Evolutionary conservation across 2,888 invertebrate genomes (phyloP).

Genomic region (Apamea sordens): DNA sequence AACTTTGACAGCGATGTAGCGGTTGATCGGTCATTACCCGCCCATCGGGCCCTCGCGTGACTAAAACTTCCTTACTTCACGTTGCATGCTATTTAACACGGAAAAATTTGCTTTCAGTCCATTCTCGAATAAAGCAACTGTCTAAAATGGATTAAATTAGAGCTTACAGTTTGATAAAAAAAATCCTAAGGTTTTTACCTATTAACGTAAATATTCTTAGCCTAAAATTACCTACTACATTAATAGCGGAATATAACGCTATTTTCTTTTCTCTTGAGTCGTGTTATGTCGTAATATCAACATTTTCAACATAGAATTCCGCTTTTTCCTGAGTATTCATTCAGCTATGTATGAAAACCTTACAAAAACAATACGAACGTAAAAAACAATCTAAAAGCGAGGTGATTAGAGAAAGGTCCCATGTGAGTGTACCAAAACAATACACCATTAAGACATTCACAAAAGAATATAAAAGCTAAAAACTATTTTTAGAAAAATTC

Average conservation of each 20-base stretch:
- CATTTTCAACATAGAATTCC: background rate
- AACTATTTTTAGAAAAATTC: conserved; percentile 42
- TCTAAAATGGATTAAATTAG: conserved; percentile 52
- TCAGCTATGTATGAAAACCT: background rate
- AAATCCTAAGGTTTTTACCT: background rate
- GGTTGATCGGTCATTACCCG: conserved; percentile 67
- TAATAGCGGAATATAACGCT: no score
- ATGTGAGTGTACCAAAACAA: conserved; percentile 30
- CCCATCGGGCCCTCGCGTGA: conserved; percentile 64
- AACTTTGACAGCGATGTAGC: conserved; percentile 62
- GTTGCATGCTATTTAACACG: conserved; percentile 66
- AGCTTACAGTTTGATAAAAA: conserved; percentile 16
- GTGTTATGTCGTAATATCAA: background rate
- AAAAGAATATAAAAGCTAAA: conserved; percentile 24
- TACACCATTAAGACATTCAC: conserved; percentile 12
- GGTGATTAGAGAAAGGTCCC: conserved; percentile 5
- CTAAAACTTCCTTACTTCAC: conserved; percentile 47
- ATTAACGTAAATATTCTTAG: background rate
- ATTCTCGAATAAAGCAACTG: conserved; percentile 55
- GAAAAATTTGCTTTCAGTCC: conserved; percentile 57
- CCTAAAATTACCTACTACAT: background rate
- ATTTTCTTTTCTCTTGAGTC: background rate
- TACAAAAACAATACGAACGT: background rate
- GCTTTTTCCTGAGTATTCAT: background rate
- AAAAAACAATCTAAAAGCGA: background rate